A percentile compares a stretch with the other conserved stretches of the same genome.
phyloP scores from a whole-genome alignment of 2,888 invertebrate species.

The Sussaba pulchella region DNA sequence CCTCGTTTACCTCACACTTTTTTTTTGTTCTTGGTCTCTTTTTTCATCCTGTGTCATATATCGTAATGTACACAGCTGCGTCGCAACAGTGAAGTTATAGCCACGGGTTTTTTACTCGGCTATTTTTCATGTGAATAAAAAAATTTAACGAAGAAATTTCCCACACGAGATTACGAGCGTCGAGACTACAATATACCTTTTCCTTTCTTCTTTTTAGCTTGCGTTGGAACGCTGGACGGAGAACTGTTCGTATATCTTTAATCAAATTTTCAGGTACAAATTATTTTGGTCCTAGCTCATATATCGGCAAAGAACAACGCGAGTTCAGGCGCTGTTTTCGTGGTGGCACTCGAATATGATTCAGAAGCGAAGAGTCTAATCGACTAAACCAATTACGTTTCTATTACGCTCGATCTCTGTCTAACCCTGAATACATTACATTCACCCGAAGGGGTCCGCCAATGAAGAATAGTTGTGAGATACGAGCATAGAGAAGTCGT shows the following conservation, averaged over 20 bases:
- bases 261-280: background rate
- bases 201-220: no score
- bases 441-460: conserved; percentile 26
- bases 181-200: background rate
- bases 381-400: conserved; percentile 60
- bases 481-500: conserved; percentile 60
- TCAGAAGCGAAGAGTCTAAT: conserved; percentile 14
- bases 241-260: background rate
- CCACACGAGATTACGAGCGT: background rate
- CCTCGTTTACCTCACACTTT: no score
- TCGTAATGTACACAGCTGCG: no score
- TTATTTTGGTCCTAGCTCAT: background rate
- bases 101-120: no score
- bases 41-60: no score
- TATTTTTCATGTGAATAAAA: conserved; percentile 5
- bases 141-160: conserved; percentile 4
- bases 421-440: conserved; percentile 60
- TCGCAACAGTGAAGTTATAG: no score
- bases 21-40: no score
- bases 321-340: no score
- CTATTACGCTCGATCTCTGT: conserved; percentile 65
- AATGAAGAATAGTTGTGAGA: conserved; percentile 8
- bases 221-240: no score
- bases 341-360: background rate
- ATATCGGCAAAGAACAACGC: no score